phyloP scores from a whole-genome alignment of 2,888 invertebrate species.

The Electrophaes corylata region DNA sequence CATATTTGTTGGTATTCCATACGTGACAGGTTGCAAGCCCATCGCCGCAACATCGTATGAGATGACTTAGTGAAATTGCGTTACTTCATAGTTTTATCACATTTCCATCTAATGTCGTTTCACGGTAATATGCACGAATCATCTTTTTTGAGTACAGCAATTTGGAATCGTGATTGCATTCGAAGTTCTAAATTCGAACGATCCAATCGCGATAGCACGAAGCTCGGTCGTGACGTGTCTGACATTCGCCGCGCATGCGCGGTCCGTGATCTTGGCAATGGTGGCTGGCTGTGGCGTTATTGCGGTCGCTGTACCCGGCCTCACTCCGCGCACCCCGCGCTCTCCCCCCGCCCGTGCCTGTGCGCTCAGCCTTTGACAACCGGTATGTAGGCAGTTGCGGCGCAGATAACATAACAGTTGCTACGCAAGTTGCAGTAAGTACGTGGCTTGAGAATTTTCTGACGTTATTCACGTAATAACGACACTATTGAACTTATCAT shows the following conservation, averaged over 20 bases:
- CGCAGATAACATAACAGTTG: constrained; percentile 29
- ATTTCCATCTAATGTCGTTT: constrained; percentile 33
- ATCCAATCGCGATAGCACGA: constrained; percentile 75
- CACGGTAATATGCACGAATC: constrained; percentile 37
- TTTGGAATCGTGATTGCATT: constrained; percentile 69
- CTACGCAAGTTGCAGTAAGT: constrained; percentile 42
- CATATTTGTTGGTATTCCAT: too few species aligned
- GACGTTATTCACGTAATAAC: constrained; percentile 76
- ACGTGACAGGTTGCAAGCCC: too few species aligned
- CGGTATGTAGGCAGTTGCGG: constrained; percentile 67
- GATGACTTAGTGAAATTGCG: constrained; percentile 12
- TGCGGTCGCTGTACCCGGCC: constrained; percentile 81
- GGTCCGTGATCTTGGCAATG: constrained; percentile 86
- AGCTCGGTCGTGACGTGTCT: constrained; percentile 82
- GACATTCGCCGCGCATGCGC: constrained; percentile 81
- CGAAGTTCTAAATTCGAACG: constrained; percentile 69
- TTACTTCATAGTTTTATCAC: constrained; percentile 23
- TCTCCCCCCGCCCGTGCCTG: constrained; percentile 44
- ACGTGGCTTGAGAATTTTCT: constrained; percentile 76
- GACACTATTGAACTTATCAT: constrained; percentile 66
- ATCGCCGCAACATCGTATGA: too few species aligned
- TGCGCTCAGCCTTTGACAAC: constrained; percentile 74
- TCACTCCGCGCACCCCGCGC: constrained; percentile 39
- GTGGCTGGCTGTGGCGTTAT: constrained; percentile 73
- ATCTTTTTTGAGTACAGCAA: constrained; percentile 49